phyloP scores from a whole-genome alignment of 2,113 vertebrate genomes.

The Micromys minutus region DNA sequence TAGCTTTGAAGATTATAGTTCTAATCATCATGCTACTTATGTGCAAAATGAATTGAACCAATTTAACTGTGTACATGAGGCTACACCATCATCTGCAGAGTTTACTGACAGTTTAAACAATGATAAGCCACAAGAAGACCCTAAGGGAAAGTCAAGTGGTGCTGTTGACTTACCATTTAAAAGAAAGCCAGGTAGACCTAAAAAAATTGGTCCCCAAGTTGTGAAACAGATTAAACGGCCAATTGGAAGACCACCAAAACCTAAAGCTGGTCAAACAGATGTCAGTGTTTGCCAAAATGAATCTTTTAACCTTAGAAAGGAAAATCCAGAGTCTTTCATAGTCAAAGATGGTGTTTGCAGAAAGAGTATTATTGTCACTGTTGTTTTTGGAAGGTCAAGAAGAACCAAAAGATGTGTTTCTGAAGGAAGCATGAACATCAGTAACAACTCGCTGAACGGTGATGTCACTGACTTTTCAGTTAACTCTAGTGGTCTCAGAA shows the following conservation, averaged over 20 bases:
- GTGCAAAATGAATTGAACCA: conserved; percentile 65
- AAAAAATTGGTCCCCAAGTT: conserved; percentile 93
- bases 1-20: conserved; percentile 54
- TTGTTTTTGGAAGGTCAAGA: conserved; percentile 95
- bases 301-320: conserved; percentile 65
- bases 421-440: conserved; percentile 86
- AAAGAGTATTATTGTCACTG: conserved; percentile 94
- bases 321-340: conserved; percentile 64
- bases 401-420: conserved; percentile 92
- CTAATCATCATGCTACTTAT: conserved; percentile 57
- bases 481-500: conserved; percentile 74
- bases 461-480: conserved; percentile 69
- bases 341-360: conserved; percentile 84
- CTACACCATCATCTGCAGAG: conserved; percentile 59
- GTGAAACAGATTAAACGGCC: conserved; percentile 93
- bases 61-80: conserved; percentile 46
- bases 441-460: conserved; percentile 78
- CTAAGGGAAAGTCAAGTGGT: conserved; percentile 72
- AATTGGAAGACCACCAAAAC: conserved; percentile 94
- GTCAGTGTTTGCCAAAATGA: conserved; percentile 72
- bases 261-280: conserved; percentile 82
- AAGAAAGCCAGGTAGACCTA: conserved; percentile 95
- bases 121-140: conserved; percentile 70
- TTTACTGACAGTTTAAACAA: conserved; percentile 74
- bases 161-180: conserved; percentile 86